These are phyloP conservation scores for Flexamia atlantica DNA, from an alignment of 2,888 invertebrate genomes.

Conservation along the genomic window DNA sequence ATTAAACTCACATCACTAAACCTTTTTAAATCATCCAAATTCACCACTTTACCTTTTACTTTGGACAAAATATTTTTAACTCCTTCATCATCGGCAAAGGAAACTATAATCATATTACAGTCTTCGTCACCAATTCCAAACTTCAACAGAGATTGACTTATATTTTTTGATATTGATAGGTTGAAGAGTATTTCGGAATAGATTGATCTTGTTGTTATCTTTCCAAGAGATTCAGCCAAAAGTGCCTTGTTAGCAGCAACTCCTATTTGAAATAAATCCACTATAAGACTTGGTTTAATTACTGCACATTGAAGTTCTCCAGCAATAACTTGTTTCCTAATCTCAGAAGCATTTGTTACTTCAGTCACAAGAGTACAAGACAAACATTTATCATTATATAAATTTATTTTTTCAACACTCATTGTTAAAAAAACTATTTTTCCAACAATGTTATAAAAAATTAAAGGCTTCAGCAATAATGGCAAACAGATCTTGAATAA, in stretches of 20 bases:
- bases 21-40: slow-evolving; percentile 75
- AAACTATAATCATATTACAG: slow-evolving; percentile 75
- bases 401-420: slow-evolving; percentile 3
- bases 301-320: slow-evolving; percentile 80
- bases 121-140: slow-evolving; percentile 80
- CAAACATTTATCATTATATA: neutral
- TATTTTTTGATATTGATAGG: slow-evolving; percentile 83
- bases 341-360: slow-evolving; percentile 78
- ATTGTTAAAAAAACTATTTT: neutral
- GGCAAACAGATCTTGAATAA: too few relatives aligned
- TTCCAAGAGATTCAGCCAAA: slow-evolving; percentile 75
- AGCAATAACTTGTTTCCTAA: slow-evolving; percentile 78
- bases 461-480: too few relatives aligned
- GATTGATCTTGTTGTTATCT: slow-evolving; percentile 80
- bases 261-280: slow-evolving; percentile 80
- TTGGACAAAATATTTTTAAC: slow-evolving; percentile 74
- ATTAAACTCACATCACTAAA: slow-evolving; percentile 77
- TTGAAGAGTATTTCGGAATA: slow-evolving; percentile 84
- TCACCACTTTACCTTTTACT: slow-evolving; percentile 78
- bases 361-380: slow-evolving; percentile 73
- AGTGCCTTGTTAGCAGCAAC: slow-evolving; percentile 84
- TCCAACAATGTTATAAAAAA: too few relatives aligned
- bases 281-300: slow-evolving; percentile 80
- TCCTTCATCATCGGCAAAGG: slow-evolving; percentile 72
- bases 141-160: slow-evolving; percentile 81